These are phyloP conservation scores for Recurvirostra avosetta DNA, from an alignment of 2,113 vertebrate genomes.

Conservation along the genomic window DNA sequence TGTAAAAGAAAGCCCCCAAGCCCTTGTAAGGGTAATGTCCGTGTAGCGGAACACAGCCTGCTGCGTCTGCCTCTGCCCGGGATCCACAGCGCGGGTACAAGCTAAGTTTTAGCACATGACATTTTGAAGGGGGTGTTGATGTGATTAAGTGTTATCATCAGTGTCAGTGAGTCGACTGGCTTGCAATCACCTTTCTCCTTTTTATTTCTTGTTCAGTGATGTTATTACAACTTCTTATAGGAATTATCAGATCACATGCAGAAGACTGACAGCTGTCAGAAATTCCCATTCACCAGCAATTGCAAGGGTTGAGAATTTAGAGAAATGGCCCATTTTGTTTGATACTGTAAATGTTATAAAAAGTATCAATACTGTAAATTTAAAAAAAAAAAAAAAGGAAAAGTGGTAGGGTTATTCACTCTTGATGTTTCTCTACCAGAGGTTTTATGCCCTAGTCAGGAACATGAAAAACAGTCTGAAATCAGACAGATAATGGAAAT, in stretches of 20 bases:
- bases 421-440: neutral
- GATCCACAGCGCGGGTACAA: neutral
- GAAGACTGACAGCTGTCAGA: neutral
- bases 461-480: neutral
- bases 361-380: neutral
- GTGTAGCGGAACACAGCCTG: fast-evolving
- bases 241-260: neutral
- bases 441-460: neutral
- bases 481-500: neutral
- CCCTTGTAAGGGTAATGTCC: neutral
- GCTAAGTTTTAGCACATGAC: neutral
- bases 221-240: neutral
- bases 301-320: neutral
- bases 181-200: neutral
- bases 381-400: neutral
- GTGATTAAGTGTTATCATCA: neutral
- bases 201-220: neutral
- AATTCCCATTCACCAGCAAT: neutral
- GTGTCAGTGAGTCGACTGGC: neutral
- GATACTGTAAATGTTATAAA: neutral
- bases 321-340: neutral
- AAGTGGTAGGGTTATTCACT: neutral
- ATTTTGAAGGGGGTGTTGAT: neutral
- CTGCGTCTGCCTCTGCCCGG: fast-evolving
- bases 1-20: neutral